These are phyloP conservation scores for Siderastrea siderea DNA, from an alignment of 92 coral and sea anemone genomes.

Conservation along the genomic window DNA sequence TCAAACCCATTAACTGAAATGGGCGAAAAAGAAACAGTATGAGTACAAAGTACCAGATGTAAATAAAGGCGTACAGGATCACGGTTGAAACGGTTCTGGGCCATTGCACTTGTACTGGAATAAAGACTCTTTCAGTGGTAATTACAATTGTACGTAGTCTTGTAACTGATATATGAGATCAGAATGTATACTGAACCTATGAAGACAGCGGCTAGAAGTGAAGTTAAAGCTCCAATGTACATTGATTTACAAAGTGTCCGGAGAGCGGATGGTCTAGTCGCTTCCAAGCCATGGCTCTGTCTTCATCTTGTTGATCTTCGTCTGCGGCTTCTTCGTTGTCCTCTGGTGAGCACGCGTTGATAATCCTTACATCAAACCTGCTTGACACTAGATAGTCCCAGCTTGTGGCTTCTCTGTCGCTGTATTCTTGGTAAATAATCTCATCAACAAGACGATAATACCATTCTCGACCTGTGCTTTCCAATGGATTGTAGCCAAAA, in stretches of 20 bases:
- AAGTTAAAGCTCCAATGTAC: constrained; percentile 12
- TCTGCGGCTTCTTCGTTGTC: no score
- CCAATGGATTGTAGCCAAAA: no score
- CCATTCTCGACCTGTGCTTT: no score
- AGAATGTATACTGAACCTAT: neutral
- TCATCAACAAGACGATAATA: no score
- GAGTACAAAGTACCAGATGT: neutral
- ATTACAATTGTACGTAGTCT: neutral
- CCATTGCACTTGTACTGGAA: neutral
- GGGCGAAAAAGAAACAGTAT: neutral
- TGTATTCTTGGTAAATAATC: no score
- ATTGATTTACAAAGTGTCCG: constrained; percentile 20
- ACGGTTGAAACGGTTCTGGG: neutral
- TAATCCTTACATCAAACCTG: no score
- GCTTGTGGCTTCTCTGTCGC: no score
- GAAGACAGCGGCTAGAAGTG: neutral
- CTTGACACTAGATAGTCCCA: no score
- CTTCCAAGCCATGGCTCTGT: neutral
- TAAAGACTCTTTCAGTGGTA: neutral
- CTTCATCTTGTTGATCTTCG: no score
- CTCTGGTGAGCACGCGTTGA: no score
- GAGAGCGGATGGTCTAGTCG: constrained; percentile 5
- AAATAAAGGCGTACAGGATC: neutral
- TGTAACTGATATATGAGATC: neutral
- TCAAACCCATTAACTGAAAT: neutral